Evolutionary conservation across 2,888 invertebrate species (phyloP).

Genomic region (Dolichopus griseipennis): DNA sequence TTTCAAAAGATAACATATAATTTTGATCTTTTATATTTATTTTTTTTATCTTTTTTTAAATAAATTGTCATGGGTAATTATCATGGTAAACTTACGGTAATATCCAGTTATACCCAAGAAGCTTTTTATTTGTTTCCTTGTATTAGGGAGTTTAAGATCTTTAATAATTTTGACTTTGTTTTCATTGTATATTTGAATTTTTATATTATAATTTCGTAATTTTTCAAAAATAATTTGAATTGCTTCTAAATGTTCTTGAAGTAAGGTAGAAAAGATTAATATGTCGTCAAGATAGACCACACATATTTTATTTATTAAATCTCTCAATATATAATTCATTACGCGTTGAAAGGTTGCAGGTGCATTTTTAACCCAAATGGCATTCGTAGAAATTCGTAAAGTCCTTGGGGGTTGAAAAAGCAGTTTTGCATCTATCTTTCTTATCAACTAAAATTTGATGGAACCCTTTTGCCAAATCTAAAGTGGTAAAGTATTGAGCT

Average conservation of each 20-base stretch:
- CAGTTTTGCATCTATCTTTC: slow-evolving; percentile 21
- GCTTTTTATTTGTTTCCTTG: slow-evolving; percentile 20
- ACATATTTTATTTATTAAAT: slow-evolving; percentile 20
- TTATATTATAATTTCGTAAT: neutral
- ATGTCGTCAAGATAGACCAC: slow-evolving; percentile 17
- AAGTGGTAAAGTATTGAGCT: slow-evolving; percentile 21
- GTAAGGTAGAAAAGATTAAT: slow-evolving; percentile 15
- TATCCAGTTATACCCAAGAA: slow-evolving; percentile 23
- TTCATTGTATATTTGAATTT: slow-evolving; percentile 15
- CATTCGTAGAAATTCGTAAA: slow-evolving; percentile 23
- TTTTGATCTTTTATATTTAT: slow-evolving; percentile 14
- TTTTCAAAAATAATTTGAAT: neutral
- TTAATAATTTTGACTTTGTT: slow-evolving; percentile 21
- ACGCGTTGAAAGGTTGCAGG: slow-evolving; percentile 24
- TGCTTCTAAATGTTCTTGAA: slow-evolving; percentile 13
- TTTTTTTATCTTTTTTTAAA: neutral
- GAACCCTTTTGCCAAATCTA: slow-evolving; percentile 22
- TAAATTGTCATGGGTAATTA: slow-evolving; percentile 18
- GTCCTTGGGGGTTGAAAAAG: slow-evolving; percentile 20
- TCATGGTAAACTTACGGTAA: slow-evolving; percentile 16
- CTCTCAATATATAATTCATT: slow-evolving; percentile 21
- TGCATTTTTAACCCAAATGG: slow-evolving; percentile 24
- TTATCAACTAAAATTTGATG: slow-evolving; percentile 22
- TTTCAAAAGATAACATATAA: slow-evolving; percentile 17
- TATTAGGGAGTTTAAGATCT: slow-evolving; percentile 20